Percentiles rank a stretch among this genome's conserved stretches.
Conservation (phyloP, 2,797 vertebrate genomes). For the Oreochromis grahami region DNA sequence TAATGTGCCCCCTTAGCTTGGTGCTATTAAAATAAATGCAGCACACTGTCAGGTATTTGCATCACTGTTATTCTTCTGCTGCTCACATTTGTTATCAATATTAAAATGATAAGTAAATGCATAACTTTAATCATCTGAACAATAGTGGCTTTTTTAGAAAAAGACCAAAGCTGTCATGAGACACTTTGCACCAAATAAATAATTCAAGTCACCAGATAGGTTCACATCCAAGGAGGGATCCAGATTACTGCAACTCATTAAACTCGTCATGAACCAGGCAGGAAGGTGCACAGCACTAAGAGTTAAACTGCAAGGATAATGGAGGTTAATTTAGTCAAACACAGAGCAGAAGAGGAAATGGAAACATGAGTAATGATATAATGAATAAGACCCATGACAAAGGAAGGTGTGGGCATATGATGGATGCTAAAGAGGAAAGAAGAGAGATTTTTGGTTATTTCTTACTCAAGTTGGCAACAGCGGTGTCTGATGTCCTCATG, state of each 20-base stretch:
- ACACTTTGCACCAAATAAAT: neutral
- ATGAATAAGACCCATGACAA: neutral
- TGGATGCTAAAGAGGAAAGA: neutral
- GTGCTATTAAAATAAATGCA: neutral
- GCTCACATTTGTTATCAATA: neutral
- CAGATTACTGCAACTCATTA: neutral
- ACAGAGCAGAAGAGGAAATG: neutral
- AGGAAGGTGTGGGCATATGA: neutral
- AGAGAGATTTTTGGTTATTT: too few relatives aligned
- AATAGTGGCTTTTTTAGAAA: neutral
- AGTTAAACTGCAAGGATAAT: neutral
- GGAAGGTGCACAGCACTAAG: neutral
- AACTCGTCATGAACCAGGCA: neutral
- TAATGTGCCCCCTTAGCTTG: neutral
- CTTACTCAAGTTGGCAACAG: too few relatives aligned
- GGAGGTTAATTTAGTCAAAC: neutral
- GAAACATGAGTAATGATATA: neutral
- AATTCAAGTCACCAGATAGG: neutral
- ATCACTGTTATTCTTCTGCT: neutral
- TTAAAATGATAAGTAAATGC: neutral
- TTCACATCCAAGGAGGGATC: neutral
- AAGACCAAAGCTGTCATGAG: neutral
- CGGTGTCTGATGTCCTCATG: too few relatives aligned
- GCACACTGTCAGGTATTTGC: neutral
- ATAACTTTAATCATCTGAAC: neutral